phyloP scores from a whole-genome alignment of 2,888 invertebrate species.

The Nezara viridula region DNA sequence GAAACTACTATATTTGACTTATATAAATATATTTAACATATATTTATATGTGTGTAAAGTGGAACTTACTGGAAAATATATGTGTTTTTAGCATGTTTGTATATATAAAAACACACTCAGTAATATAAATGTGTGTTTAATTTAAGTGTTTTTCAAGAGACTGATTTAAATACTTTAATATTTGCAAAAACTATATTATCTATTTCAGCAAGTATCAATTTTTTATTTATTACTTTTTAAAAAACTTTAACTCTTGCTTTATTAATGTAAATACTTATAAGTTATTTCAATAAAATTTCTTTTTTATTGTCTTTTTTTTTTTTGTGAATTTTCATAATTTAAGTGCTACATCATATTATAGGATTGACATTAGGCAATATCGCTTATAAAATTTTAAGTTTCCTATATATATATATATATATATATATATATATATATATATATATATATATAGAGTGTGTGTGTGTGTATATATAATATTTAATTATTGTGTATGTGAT shows the following conservation, averaged over 20 bases:
- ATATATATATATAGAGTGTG: neutral
- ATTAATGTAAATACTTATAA: neutral
- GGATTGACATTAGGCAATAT: neutral
- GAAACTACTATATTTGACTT: neutral
- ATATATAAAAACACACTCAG: neutral
- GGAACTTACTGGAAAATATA: neutral
- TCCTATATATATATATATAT: neutral
- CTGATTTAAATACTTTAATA: constrained; percentile 37
- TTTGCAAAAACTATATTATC: neutral
- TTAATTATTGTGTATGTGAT: neutral
- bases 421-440: neutral
- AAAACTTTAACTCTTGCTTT: neutral
- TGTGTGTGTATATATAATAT: neutral
- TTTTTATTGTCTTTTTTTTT: neutral
- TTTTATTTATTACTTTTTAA: neutral
- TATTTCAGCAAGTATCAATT: neutral
- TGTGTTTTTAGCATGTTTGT: constrained; percentile 30
- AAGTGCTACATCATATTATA: neutral
- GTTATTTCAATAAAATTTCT: constrained; percentile 12
- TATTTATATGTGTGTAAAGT: constrained; percentile 1
- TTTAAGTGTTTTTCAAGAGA: constrained; percentile 47
- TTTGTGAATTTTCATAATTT: constrained; percentile 1
- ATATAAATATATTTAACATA: constrained; percentile 10
- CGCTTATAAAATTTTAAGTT: neutral
- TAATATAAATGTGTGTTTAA: neutral